phyloP scores from a whole-genome alignment of 1,140 invertebrate species.

The Drosophila tani region DNA sequence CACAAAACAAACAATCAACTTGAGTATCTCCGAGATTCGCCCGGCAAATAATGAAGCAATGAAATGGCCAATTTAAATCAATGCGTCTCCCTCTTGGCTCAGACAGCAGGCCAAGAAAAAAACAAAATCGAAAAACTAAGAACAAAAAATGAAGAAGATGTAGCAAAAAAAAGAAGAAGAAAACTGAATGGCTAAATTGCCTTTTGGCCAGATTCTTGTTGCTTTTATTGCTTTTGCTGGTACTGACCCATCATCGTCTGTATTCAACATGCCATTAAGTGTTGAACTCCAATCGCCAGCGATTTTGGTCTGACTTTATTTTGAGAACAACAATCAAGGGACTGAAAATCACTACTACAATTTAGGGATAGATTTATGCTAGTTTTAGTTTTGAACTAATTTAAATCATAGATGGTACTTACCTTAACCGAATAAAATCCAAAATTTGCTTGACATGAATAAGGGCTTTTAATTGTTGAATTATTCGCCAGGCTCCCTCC shows the following conservation, averaged over 20 bases:
- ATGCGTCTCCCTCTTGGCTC: constrained; percentile 44
- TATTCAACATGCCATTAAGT: constrained; percentile 40
- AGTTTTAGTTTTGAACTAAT: neutral
- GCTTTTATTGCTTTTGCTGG: constrained; percentile 17
- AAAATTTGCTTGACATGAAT: too few relatives aligned
- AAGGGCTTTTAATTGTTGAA: too few relatives aligned
- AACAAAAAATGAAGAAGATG: constrained; percentile 21
- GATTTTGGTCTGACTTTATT: constrained; percentile 12
- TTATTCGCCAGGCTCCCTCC: too few relatives aligned
- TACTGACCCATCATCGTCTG: constrained; percentile 36
- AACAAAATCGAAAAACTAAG: neutral
- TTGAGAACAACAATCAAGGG: constrained; percentile 27
- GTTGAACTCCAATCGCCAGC: constrained; percentile 18
- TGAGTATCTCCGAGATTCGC: constrained; percentile 45
- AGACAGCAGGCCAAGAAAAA: constrained; percentile 21
- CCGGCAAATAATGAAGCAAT: constrained; percentile 70
- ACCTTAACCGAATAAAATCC: too few relatives aligned
- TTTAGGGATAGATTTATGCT: neutral
- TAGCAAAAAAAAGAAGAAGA: neutral
- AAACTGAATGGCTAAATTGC: constrained; percentile 49
- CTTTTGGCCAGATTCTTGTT: constrained; percentile 40
- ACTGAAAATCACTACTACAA: constrained; percentile 8
- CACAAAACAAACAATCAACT: constrained; percentile 64
- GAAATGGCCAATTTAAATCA: constrained; percentile 77
- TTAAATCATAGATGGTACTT: too few relatives aligned